Evolutionary conservation across 2,888 invertebrate species (phyloP), one percentile per base, ranked within the genome.

Genomic region (Apamea crenata): DNA sequence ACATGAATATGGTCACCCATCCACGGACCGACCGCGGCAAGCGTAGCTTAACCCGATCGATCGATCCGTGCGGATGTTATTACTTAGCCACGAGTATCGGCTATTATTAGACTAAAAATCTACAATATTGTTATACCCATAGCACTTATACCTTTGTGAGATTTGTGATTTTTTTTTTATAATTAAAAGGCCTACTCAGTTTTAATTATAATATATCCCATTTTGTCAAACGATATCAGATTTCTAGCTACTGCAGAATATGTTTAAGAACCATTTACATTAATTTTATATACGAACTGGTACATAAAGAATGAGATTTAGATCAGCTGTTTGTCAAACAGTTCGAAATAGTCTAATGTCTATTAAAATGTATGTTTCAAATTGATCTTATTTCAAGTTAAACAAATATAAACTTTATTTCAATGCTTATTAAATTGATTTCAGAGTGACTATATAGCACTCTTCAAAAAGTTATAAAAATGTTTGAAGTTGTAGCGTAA

Each of bases 241-340:
- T 84, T 75, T 56, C 74, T 14, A 40, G 86, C 86, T 86, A 78
- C 84, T 63, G 65, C 14, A 1, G 47, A 82, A 82, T 78, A 63
- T 44, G 2, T 40, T 47, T 50, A 56, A 4, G 6, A 59, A 50
- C 0, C 14, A 75, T 82, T 84, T 71, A 53, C 79, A 82, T 84
- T 61, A 69, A 82, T 86, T 70, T 66, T 21, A 68, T 66, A 61
- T 29, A 76, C 44, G 29, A 14, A 40, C 50, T 32, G 1, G 40
- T 50, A 69, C 50, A 75, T 86, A 73, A 73, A 78, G 4, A 63
- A 78, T 25, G 3, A n/a, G 78, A 86, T 82, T 66, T 25, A 32
- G 18, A 82, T 86, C 77, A 68, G 63, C 36, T 71, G 47, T 81
- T 63, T 70, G 40, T 56, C 29, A 77, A 76, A 59, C 16, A 14